A percentile compares a stretch with the other conserved stretches of the same genome.
These are phyloP conservation scores for Brachionus sp. DNA, from an alignment of 1,140 invertebrate species.

Conservation along the genomic window DNA sequence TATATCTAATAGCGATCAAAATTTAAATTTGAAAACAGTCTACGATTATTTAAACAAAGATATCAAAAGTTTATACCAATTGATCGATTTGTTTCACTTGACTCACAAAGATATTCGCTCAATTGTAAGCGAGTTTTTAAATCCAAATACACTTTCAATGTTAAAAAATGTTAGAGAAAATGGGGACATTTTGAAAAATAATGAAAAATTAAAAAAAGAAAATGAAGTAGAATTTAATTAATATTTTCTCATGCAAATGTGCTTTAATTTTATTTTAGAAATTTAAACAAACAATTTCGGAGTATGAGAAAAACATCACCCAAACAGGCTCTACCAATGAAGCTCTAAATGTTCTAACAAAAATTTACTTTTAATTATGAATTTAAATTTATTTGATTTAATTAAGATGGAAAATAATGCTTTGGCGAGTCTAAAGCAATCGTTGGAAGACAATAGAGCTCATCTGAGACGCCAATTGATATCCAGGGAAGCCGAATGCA, in stretches of 20 bases:
- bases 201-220: background rate
- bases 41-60: conserved; percentile 13
- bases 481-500: conserved; percentile 58
- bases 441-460: conserved; percentile 55
- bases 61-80: background rate
- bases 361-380: background rate
- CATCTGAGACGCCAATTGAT: conserved; percentile 59
- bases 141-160: background rate
- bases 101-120: background rate
- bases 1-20: background rate
- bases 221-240: conserved; percentile 29
- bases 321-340: conserved; percentile 9
- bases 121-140: background rate
- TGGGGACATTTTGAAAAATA: background rate
- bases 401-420: conserved; percentile 51
- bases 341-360: conserved; percentile 1
- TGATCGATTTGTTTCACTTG: conserved; percentile 33
- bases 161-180: conserved; percentile 13
- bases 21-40: background rate
- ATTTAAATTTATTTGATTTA: background rate
- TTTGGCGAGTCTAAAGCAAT: conserved; percentile 53
- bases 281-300: background rate
- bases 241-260: background rate
- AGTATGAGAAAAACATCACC: conserved; percentile 15
- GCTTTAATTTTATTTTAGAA: background rate